Percentiles rank a stretch among this genome's conserved stretches.
Evolutionary conservation across 2,797 vertebrate species (phyloP).

Genomic region (Cyclura pinguis): DNA sequence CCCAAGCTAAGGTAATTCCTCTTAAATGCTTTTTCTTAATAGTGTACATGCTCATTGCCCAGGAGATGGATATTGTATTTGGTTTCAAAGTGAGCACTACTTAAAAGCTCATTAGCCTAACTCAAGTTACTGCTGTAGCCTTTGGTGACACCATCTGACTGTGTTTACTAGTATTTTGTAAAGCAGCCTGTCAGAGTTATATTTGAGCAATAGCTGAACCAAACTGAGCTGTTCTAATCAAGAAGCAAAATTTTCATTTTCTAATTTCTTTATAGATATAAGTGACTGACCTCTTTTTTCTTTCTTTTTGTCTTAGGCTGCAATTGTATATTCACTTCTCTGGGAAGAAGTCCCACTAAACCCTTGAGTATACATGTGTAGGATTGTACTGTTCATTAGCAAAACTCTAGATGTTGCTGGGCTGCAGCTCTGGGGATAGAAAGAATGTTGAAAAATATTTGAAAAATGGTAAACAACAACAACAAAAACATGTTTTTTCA

Average conservation of each 20-base stretch:
- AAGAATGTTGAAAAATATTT: too few relatives aligned
- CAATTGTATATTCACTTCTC: not conserved
- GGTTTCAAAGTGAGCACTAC: conserved; percentile 26
- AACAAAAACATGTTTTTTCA: too few relatives aligned
- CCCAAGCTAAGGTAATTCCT: not conserved
- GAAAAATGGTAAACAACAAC: too few relatives aligned
- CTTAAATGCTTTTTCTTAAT: conserved; percentile 34
- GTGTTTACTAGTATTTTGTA: conserved; percentile 1
- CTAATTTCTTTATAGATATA: not conserved
- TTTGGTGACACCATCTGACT: not conserved
- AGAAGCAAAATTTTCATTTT: not conserved
- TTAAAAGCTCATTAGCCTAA: conserved; percentile 35
- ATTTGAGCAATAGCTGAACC: not conserved
- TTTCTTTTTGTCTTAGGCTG: not conserved
- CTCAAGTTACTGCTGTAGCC: conserved; percentile 1
- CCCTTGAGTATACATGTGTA: not conserved
- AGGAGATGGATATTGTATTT: conserved; percentile 37
- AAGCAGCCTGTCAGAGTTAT: not conserved
- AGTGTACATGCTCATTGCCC: conserved; percentile 34
- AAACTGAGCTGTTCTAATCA: not conserved
- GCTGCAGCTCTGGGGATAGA: too few relatives aligned
- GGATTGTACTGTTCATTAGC: not conserved
- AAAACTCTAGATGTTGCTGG: not conserved
- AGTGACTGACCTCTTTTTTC: not conserved
- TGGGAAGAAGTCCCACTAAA: too few relatives aligned